Conservation (phyloP, 2,797 vertebrate species). For the Thaleichthys pacificus region DNA sequence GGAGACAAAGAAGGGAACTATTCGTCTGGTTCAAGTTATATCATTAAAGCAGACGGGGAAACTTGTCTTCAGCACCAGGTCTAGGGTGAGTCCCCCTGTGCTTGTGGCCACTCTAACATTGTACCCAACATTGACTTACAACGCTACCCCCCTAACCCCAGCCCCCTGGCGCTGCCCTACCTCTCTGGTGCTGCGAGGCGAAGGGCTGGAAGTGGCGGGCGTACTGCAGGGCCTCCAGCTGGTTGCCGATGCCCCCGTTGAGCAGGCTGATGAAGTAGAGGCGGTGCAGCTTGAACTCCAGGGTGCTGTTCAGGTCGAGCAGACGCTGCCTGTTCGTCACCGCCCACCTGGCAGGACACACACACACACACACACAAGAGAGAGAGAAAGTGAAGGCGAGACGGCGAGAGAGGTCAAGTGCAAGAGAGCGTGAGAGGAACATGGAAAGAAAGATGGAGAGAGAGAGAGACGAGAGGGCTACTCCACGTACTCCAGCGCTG, state of each 20-base stretch:
- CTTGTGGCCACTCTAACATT: too few species aligned
- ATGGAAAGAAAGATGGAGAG: neutral
- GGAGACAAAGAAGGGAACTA: neutral
- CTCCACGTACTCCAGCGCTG: conserved; percentile 82
- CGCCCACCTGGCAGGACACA: conserved; percentile 77
- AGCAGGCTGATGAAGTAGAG: conserved; percentile 89
- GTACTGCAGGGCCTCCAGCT: conserved; percentile 87
- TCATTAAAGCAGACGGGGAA: too few species aligned
- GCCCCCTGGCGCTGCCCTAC: conserved; percentile 51
- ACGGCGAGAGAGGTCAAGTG: neutral
- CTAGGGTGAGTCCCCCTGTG: too few species aligned
- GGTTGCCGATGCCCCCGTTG: conserved; percentile 82
- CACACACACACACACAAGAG: neutral
- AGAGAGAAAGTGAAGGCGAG: neutral
- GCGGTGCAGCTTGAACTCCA: conserved; percentile 90
- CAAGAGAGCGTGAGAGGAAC: neutral
- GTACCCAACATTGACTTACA: too few species aligned
- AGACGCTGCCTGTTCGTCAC: conserved; percentile 85
- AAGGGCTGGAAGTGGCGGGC: conserved; percentile 90
- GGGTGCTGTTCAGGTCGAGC: conserved; percentile 86
- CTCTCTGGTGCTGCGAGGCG: conserved; percentile 86
- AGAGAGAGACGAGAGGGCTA: neutral
- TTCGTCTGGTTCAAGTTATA: too few species aligned
- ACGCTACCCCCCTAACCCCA: too few species aligned
- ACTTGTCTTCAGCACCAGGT: too few species aligned